Conservation (phyloP, 2,797 vertebrate species). For the Falco naumanni region DNA sequence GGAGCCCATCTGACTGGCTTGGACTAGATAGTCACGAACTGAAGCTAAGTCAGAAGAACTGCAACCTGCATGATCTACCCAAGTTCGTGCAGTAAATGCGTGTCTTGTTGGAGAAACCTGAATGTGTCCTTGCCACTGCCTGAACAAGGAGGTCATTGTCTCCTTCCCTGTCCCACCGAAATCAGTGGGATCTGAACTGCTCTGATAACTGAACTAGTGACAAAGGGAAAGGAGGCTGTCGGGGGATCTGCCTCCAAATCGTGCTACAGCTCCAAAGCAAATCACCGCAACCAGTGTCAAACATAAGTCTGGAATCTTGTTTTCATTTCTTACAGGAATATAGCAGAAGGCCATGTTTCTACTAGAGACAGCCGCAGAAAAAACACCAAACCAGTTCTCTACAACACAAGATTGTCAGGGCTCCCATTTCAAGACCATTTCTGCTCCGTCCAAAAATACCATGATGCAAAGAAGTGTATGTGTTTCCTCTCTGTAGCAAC, state of each 20-base stretch:
- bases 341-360: neutral
- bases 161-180: neutral
- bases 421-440: neutral
- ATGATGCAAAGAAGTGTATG: neutral
- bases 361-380: neutral
- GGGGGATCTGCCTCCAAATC: neutral
- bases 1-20: neutral
- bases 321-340: neutral
- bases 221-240: neutral
- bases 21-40: rapidly evolving
- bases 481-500: neutral
- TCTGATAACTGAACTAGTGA: neutral
- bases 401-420: neutral
- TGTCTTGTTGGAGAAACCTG: neutral
- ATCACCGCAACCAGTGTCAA: neutral
- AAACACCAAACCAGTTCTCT: neutral
- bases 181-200: neutral
- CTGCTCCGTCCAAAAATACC: neutral
- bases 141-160: neutral
- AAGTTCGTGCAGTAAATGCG: neutral
- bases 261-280: neutral
- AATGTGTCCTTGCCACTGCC: neutral
- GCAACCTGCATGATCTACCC: neutral
- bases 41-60: neutral
- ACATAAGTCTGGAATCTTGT: neutral